Base-by-base conservation (phyloP, 2,113 vertebrate species). In the Myiopsitta monachus region DNA sequence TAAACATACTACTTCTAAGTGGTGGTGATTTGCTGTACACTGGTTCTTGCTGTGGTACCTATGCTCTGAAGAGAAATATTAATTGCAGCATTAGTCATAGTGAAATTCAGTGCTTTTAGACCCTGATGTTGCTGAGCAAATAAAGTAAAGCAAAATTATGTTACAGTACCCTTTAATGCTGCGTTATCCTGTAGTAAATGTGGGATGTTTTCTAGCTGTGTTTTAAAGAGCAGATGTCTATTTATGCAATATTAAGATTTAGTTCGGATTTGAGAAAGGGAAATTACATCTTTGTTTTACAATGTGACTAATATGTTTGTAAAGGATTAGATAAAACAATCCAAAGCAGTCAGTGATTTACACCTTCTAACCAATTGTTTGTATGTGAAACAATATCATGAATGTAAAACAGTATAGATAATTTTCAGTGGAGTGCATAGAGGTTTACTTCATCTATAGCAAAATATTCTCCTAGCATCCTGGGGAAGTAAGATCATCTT, bases 241-340 rank as follows among this genome's bases (percentile, higher is more conserved):
- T 98, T 98, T 98, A 97, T 92, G 97, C 97, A 98, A 97, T 90
- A 83, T 81, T 90, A 96, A 97, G 87, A 96, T 97, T 98, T 96
- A 95, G 89, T 97, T 97, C 94, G 89, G 72, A 63, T 95, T 97
- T 1, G 30, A 96, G 94, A 97, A 97, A 95, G 91, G 73, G 94
- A 97, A 98, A 98, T 96, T 86, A 63, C 59, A 88, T 96, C 87
- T 96, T 81, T 96, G 0, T 94, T 97, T 97, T 97, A 94, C 90
- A 96, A 28, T 92, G 51, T 92, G 89, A 95, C 84, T 95, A 98
- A 97, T 97, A 92, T 92, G 95, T 88, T 69, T 96, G 83, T 94
- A 91, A 95, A 97, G 54, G 83, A 97, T 97, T 97, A 95, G 62
- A 92, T 95, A 97, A 97, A 96, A 61, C 82, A 89, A 97, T 92